Base-by-base conservation (phyloP, 2,888 invertebrate species). In the Sinodicranocentrus sp. region DNA sequence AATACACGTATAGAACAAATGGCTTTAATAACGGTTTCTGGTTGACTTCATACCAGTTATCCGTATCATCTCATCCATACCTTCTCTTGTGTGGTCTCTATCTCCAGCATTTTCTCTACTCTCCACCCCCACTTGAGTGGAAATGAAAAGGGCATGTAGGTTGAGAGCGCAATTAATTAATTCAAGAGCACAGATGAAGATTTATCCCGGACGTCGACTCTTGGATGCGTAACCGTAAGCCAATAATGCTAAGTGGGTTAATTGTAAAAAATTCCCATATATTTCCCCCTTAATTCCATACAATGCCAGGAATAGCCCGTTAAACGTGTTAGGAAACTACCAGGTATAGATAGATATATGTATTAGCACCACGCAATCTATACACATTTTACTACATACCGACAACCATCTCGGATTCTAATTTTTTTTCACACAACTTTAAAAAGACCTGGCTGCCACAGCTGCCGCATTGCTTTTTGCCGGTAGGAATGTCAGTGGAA, bases 191-290 rank as follows among this genome's bases (percentile, higher is more conserved):
- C 19, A 54, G 54, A 54, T 54, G 54, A 54, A 54, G 54, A 54
- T 39, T 8, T 39, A 39, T 39, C 39, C 21, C 39, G 8, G 39
- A 54, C 21, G 15, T 54, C 54, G n/a, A 21, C 21, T n/a, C n/a
- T n/a, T n/a, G n/a, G n/a, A 21, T 10, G 23, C 3, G 17, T 1
- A 13, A 26, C 28, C 48, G 59, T 73, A 59, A 61, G 59, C 72
- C 72, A 73, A 73, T 73, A 73, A 61, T 15, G 63, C 21, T 63
- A 75, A 75, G 63, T 63, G 63, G 73, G 73, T 75, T 75, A 63
- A 25, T 61, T 8, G 71, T 26, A 59, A 3, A 6, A 13, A 25
- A 23, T 13, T 59, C 25, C 23, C 13, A 8, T 13, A 59, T 59
- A 10, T 43, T 25, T 44, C 59, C 59, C 72, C n/a, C n/a, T n/a